Percentiles rank a stretch among this genome's conserved stretches.
Evolutionary conservation across 92 coral and sea anemone species (phyloP).

Genomic region (Diadumene lineata): DNA sequence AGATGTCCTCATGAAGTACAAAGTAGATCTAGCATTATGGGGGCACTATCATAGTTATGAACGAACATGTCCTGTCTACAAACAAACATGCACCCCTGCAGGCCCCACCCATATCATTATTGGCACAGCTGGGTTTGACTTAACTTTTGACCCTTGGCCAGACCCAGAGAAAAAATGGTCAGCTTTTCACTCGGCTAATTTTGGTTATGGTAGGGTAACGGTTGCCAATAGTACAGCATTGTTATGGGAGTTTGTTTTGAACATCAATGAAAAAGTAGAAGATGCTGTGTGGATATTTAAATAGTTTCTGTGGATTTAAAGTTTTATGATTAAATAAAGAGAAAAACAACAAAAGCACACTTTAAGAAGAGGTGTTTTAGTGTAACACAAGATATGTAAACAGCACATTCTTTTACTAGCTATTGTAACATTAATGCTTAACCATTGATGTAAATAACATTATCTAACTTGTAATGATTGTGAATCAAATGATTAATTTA

Average conservation of each 20-base stretch:
- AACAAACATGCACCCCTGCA: conserved; percentile 40
- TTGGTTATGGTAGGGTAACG: conserved; percentile 83
- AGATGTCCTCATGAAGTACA: conserved; percentile 55
- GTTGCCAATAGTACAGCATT: conserved; percentile 72
- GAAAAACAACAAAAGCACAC: too few species aligned
- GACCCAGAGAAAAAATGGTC: conserved; percentile 62
- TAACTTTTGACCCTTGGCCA: conserved; percentile 65
- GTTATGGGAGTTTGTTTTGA: conserved; percentile 74
- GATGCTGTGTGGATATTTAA: conserved; percentile 78
- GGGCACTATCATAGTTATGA: conserved; percentile 83
- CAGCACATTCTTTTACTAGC: too few species aligned
- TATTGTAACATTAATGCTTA: too few species aligned
- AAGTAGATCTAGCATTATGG: conserved; percentile 72
- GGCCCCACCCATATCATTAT: conserved; percentile 74
- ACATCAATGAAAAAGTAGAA: conserved; percentile 51
- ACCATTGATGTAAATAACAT: too few species aligned
- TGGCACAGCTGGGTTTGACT: conserved; percentile 76
- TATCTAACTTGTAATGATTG: too few species aligned
- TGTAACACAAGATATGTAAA: too few species aligned
- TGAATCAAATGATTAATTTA: too few species aligned
- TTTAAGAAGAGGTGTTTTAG: too few species aligned
- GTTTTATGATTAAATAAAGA: too few species aligned
- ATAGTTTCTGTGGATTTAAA: too few species aligned
- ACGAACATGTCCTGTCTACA: conserved; percentile 74
- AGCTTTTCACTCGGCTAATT: conserved; percentile 57